A percentile compares a stretch with the other conserved stretches of the same genome.
Conservation (phyloP, 2,888 invertebrate genomes). For the Drosophila kokeensis region DNA sequence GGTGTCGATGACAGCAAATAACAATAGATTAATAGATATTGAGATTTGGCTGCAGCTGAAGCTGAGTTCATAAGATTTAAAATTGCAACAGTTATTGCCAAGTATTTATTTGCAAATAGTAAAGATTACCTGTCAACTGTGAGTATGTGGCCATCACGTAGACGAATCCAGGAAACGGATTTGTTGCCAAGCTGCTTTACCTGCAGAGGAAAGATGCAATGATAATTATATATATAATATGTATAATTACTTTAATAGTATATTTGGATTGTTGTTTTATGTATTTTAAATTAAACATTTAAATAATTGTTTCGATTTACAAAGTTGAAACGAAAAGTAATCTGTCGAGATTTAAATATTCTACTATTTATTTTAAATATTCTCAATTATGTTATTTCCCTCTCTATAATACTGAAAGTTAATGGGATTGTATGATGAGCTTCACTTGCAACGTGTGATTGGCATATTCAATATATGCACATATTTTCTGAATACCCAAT, state of each 20-base stretch:
- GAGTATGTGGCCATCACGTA: conserved; percentile 95
- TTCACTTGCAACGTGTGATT: background rate
- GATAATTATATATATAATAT: background rate
- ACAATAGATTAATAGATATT: conserved; percentile 5
- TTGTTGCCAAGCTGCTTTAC: conserved; percentile 96
- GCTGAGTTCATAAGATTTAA: background rate
- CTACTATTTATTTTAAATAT: background rate
- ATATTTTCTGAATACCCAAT: background rate
- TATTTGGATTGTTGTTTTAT: background rate
- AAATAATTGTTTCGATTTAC: background rate
- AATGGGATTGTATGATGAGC: background rate
- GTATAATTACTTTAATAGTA: background rate
- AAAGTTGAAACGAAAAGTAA: background rate
- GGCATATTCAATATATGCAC: background rate
- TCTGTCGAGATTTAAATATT: background rate
- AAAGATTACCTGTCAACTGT: conserved; percentile 92
- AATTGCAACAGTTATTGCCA: background rate
- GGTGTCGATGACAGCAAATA: conserved; percentile 45
- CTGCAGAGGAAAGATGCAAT: conserved; percentile 80
- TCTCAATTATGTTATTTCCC: background rate
- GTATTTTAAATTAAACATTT: background rate
- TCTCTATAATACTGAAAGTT: background rate
- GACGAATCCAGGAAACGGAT: conserved; percentile 96
- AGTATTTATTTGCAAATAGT: conserved; percentile 18
- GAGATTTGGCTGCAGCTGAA: background rate